These are phyloP conservation scores for Albula glossodonta DNA, from an alignment of 2,113 vertebrate species.

Conservation along the genomic window DNA sequence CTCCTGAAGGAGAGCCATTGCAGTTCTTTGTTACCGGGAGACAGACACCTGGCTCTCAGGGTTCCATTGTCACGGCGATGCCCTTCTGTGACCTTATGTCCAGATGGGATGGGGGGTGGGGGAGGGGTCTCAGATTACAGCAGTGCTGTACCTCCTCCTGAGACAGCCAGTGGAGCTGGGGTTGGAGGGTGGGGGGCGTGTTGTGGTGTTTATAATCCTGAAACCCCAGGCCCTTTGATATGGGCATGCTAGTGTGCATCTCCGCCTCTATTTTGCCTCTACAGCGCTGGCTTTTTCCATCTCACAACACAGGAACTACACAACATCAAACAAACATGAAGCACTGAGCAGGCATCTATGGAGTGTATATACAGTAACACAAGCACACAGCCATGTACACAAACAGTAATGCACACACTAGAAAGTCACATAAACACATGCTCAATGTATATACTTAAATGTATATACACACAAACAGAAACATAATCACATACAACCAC, in stretches of 20 bases:
- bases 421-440: too few species aligned
- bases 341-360: not conserved
- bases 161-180: not conserved
- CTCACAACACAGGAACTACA: too few species aligned
- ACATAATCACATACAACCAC: too few species aligned
- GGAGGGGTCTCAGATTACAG: constrained; percentile 23
- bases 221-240: not conserved
- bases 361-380: not conserved
- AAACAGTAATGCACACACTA: too few species aligned
- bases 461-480: too few species aligned
- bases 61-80: constrained; percentile 40
- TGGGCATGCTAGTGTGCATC: not conserved
- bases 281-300: too few species aligned
- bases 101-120: constrained; percentile 14
- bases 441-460: too few species aligned
- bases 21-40: not conserved
- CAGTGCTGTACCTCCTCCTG: not conserved
- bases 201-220: too few species aligned
- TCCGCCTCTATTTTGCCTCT: too few species aligned
- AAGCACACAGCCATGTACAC: not conserved
- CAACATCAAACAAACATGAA: too few species aligned
- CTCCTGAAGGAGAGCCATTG: constrained; percentile 21
- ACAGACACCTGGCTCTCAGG: constrained; percentile 33
- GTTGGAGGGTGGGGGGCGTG: not conserved
- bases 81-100: constrained; percentile 39